A percentile compares a stretch with the other conserved stretches of the same genome.
Conservation (phyloP, 2,797 vertebrate genomes). For the Eulemur albifrons region DNA sequence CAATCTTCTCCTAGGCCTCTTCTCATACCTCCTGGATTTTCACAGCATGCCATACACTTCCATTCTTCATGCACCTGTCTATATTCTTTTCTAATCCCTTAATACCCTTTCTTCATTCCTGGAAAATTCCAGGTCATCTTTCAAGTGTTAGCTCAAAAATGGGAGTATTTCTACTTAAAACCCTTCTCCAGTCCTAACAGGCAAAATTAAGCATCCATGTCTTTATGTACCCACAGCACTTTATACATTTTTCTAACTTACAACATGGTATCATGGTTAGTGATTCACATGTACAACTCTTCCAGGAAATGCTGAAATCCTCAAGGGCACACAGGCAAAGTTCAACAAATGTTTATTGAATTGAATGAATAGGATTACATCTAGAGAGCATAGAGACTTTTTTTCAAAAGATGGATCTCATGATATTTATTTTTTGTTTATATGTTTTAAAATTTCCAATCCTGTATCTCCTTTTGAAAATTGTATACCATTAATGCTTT, state of each 20-base stretch:
- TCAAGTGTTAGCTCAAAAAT: not conserved
- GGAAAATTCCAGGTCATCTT: constrained; percentile 18
- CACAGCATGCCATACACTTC: not conserved
- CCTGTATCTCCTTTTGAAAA: constrained; percentile 12
- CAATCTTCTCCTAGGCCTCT: not conserved
- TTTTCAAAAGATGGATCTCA: not conserved
- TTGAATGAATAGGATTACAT: constrained; percentile 58
- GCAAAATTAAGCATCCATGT: not conserved
- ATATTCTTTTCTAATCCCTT: not conserved
- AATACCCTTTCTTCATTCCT: not conserved
- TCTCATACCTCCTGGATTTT: not conserved
- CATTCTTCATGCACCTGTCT: not conserved
- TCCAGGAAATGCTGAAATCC: constrained; percentile 42
- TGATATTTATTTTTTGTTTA: constrained; percentile 38
- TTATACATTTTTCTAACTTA: constrained; percentile 9
- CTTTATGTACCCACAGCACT: not conserved
- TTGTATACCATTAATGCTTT: not conserved
- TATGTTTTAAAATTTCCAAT: constrained; percentile 14
- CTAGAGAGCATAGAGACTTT: not conserved
- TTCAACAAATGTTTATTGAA: constrained; percentile 51
- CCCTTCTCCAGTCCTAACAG: not conserved
- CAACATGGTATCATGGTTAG: not conserved
- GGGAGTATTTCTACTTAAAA: constrained; percentile 28
- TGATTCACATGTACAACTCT: constrained; percentile 15
- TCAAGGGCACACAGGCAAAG: constrained; percentile 47